A percentile compares a stretch with the other conserved stretches of the same genome.
phyloP scores from a whole-genome alignment of 2,113 vertebrate species.

The Daphoenositta chrysoptera region DNA sequence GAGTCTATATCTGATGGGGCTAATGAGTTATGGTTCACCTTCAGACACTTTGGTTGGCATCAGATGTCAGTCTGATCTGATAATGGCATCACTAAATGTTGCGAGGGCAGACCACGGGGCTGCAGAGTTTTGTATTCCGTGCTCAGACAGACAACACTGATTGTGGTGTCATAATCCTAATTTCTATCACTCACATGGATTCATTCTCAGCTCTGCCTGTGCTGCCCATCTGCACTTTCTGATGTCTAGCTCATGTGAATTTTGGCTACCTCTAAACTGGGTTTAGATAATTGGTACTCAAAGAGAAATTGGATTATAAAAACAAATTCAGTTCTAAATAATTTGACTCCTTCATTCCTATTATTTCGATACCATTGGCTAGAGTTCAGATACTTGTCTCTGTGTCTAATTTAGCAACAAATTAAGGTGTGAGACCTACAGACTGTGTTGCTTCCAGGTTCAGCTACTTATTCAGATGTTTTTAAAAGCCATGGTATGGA shows the following conservation, averaged over 20 bases:
- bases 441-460: neutral
- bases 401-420: neutral
- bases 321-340: neutral
- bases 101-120: neutral
- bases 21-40: neutral
- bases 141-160: neutral
- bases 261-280: neutral
- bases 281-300: neutral
- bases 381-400: neutral
- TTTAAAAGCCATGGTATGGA: neutral
- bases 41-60: fast-evolving
- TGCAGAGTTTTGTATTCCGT: neutral
- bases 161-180: neutral
- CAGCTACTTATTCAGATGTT: neutral
- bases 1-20: neutral
- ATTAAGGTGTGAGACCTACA: neutral
- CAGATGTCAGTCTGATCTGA: neutral
- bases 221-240: neutral
- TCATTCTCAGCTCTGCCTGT: neutral
- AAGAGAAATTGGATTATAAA: neutral
- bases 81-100: neutral
- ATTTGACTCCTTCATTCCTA: neutral
- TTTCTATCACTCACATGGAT: neutral
- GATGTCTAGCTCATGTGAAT: neutral
- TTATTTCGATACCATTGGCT: neutral